Evolutionary conservation across 2,888 invertebrate genomes (phyloP).

Genomic region (Thecocarcelia acutangulata): DNA sequence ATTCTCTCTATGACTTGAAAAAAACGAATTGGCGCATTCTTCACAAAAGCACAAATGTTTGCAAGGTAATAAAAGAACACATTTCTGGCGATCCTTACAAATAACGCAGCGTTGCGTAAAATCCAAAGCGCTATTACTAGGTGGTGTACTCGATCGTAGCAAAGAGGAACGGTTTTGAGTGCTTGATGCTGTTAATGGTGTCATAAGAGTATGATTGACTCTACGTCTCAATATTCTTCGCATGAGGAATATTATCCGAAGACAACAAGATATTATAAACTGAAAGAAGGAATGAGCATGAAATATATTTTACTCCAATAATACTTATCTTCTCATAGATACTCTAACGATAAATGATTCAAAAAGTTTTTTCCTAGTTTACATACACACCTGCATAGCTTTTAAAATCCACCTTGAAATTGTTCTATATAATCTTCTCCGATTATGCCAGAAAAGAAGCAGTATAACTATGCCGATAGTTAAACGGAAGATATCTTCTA

Average conservation of each 20-base stretch:
- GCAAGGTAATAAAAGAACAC: conserved; percentile 73
- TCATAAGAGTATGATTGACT: not conserved
- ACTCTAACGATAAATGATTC: no score
- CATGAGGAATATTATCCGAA: not conserved
- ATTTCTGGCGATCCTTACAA: conserved; percentile 72
- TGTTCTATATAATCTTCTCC: conserved; percentile 39
- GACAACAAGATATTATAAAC: conserved; percentile 31
- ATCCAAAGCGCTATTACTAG: conserved; percentile 41
- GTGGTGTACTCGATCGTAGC: conserved; percentile 27
- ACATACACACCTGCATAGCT: conserved; percentile 46
- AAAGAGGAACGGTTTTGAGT: conserved; percentile 25
- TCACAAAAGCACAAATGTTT: conserved; percentile 74
- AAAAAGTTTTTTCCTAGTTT: not conserved
- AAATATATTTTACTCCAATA: not conserved
- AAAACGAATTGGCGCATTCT: conserved; percentile 69
- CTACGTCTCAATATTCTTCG: conserved; percentile 29
- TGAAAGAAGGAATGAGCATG: conserved; percentile 13
- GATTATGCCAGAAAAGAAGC: conserved; percentile 62
- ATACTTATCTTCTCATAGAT: not conserved
- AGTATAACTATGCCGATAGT: conserved; percentile 68
- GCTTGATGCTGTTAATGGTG: not conserved
- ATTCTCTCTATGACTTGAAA: conserved; percentile 37
- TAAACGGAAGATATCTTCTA: conserved; percentile 72
- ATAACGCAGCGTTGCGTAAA: conserved; percentile 69
- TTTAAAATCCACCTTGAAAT: conserved; percentile 3